phyloP scores from a whole-genome alignment of 2,113 vertebrate genomes.

The Oryzias curvinotus region DNA sequence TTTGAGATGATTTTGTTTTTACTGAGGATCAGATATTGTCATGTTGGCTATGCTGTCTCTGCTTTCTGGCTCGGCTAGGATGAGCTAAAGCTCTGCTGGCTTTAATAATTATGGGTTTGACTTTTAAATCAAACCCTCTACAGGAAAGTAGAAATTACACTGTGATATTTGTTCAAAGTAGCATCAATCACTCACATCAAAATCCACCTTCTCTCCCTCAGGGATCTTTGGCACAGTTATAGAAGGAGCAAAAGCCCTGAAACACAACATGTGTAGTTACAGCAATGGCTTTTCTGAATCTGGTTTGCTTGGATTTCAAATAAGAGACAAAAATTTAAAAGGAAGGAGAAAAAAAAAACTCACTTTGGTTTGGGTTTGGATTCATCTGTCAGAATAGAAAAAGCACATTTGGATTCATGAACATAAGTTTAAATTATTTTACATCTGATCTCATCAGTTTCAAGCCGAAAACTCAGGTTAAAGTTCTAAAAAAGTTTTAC shows the following conservation, averaged over 20 bases:
- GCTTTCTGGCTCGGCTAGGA: not conserved
- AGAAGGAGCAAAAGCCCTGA: conserved; percentile 61
- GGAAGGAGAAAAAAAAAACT: conserved; percentile 32
- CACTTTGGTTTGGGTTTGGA: conserved; percentile 75
- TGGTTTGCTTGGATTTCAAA: not conserved
- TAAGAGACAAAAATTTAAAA: not conserved
- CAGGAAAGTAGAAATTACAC: not conserved
- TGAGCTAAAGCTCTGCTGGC: not conserved
- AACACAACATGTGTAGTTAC: conserved; percentile 13
- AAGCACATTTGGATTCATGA: not conserved
- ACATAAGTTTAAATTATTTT: not conserved
- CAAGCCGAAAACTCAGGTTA: too few relatives aligned
- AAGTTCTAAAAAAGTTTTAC: too few relatives aligned
- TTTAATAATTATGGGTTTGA: not conserved
- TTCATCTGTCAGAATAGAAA: conserved; percentile 56
- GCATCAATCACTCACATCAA: conserved; percentile 68
- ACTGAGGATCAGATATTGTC: not conserved
- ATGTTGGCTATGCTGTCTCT: not conserved
- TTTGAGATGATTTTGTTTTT: not conserved
- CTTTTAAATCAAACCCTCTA: not conserved
- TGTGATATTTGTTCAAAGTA: conserved; percentile 3
- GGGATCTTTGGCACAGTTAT: conserved; percentile 72
- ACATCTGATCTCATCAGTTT: not conserved
- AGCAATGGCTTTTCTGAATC: not conserved
- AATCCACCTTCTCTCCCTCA: conserved; percentile 77